These are phyloP conservation scores for Nephrocerus scutellatus DNA, from an alignment of 2,888 invertebrate genomes.

Conservation along the genomic window DNA sequence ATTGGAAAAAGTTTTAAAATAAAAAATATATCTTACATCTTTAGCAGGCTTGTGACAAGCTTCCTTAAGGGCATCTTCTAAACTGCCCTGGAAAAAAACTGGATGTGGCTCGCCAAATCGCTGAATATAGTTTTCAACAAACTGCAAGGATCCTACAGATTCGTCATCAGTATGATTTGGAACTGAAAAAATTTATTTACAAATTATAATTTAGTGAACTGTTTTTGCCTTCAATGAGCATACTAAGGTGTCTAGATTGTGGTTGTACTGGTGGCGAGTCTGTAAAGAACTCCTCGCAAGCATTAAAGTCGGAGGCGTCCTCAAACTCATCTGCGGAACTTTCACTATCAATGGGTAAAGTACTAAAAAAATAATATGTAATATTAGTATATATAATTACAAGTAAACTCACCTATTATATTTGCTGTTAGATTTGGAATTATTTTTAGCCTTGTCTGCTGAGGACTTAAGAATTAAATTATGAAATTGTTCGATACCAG, in stretches of 20 bases:
- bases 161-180: conserved; percentile 82
- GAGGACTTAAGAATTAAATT: conserved; percentile 38
- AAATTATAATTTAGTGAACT: neutral
- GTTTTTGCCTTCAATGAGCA: conserved; percentile 35
- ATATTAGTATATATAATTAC: conserved; percentile 1
- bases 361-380: conserved; percentile 22
- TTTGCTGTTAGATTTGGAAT: conserved; percentile 32
- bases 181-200: conserved; percentile 52
- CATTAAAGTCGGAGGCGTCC: conserved; percentile 75
- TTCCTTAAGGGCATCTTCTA: conserved; percentile 86
- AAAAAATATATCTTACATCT: conserved; percentile 58
- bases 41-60: conserved; percentile 83
- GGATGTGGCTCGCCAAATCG: conserved; percentile 77
- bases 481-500: conserved; percentile 42
- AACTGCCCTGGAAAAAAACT: conserved; percentile 81
- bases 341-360: conserved; percentile 45
- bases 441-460: conserved; percentile 33
- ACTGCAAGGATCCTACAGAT: conserved; percentile 75
- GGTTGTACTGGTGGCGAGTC: conserved; percentile 64
- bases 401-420: no score
- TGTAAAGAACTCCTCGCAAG: conserved; percentile 81
- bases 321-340: conserved; percentile 81
- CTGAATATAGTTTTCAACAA: conserved; percentile 75
- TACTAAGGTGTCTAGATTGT: conserved; percentile 71
- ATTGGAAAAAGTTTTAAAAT: neutral